Evolutionary conservation across 2,888 invertebrate genomes (phyloP).

Genomic region (Drosophila demipolita): DNA sequence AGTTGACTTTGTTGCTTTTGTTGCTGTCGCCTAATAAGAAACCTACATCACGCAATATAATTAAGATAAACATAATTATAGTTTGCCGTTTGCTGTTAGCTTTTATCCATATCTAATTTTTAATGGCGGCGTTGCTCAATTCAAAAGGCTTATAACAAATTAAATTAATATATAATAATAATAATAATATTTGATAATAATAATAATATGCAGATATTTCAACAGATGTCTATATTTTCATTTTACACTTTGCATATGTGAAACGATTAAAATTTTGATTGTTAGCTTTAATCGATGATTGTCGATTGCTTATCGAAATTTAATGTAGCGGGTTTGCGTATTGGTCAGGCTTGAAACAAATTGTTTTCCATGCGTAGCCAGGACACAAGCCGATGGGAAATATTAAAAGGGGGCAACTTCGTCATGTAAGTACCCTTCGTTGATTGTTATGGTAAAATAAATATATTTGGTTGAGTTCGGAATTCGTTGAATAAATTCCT

Average conservation of each 20-base stretch:
- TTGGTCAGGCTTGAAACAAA: not conserved
- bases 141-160: conserved; percentile 17
- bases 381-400: not conserved
- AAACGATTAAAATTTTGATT: not conserved
- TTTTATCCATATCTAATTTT: conserved; percentile 51
- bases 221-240: not conserved
- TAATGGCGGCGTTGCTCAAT: conserved; percentile 52
- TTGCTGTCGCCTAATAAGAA: conserved; percentile 70
- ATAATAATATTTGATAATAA: too few relatives aligned
- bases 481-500: not conserved
- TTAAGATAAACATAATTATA: conserved; percentile 81
- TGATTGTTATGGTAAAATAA: not conserved
- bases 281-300: not conserved
- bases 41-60: conserved; percentile 79
- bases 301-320: not conserved
- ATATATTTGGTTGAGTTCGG: not conserved
- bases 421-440: not conserved
- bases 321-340: not conserved
- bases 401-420: not conserved
- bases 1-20: conserved; percentile 66
- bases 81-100: conserved; percentile 58
- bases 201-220: not conserved
- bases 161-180: conserved; percentile 3
- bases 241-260: not conserved
- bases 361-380: not conserved